Conservation (phyloP, 2,888 invertebrate genomes). For the Napeogenes sylphis region DNA sequence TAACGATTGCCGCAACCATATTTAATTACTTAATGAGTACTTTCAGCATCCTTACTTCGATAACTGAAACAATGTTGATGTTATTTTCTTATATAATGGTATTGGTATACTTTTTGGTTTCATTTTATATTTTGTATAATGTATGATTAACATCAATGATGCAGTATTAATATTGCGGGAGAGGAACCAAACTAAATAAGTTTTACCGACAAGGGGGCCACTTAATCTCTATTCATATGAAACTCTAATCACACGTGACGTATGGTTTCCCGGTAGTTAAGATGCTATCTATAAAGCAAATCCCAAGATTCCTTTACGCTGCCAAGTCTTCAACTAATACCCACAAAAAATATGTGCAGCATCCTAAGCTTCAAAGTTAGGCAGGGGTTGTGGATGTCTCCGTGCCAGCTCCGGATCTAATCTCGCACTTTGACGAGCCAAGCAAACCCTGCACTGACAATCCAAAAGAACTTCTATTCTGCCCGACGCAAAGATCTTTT, state of each 20-base stretch:
- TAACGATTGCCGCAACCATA: constrained; percentile 27
- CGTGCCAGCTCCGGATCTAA: constrained; percentile 25
- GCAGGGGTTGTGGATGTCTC: constrained; percentile 19
- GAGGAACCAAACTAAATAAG: neutral
- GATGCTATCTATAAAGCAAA: constrained; percentile 13
- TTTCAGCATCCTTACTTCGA: constrained; percentile 10
- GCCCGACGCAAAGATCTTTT: constrained; percentile 2
- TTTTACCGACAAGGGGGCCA: neutral
- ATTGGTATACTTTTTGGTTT: neutral
- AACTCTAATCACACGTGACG: neutral
- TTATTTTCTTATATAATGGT: neutral
- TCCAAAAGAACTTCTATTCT: constrained; percentile 6
- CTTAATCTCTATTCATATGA: neutral
- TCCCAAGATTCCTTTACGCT: constrained; percentile 14
- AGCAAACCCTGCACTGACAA: constrained; percentile 12
- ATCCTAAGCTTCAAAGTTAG: constrained; percentile 27
- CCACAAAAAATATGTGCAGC: constrained; percentile 28
- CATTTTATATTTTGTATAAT: too few species aligned
- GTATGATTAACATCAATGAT: too few species aligned
- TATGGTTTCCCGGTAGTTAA: neutral
- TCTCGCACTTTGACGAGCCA: constrained; percentile 28
- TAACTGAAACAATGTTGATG: neutral
- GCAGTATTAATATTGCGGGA: neutral
- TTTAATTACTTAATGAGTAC: constrained; percentile 31
- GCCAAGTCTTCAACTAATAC: constrained; percentile 25